phyloP scores from a whole-genome alignment of 1,140 invertebrate species.

The Hypsibius dujardini region DNA sequence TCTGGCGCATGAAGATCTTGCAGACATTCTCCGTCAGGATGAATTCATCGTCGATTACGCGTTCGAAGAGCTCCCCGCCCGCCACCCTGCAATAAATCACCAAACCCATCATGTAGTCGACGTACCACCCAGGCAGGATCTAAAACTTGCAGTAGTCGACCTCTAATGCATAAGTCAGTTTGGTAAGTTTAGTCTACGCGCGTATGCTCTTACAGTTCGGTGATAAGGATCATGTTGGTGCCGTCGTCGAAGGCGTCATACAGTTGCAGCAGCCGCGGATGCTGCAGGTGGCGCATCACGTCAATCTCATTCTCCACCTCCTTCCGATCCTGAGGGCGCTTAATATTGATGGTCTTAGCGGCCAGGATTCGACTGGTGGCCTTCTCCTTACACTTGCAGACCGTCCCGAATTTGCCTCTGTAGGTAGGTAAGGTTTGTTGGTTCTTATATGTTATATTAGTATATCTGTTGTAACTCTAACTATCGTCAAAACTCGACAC shows the following conservation, averaged over 20 bases:
- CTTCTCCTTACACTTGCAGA: slow-evolving; percentile 75
- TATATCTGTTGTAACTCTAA: no score
- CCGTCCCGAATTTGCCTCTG: slow-evolving; percentile 95
- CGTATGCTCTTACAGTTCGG: slow-evolving; percentile 65
- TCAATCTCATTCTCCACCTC: slow-evolving; percentile 87
- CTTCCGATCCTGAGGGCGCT: slow-evolving; percentile 61
- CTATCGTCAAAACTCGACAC: no score
- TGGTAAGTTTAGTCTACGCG: slow-evolving; percentile 26
- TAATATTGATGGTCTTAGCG: slow-evolving; percentile 74
- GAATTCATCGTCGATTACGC: slow-evolving; percentile 94
- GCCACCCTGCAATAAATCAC: slow-evolving; percentile 50
- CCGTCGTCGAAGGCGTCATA: slow-evolving; percentile 81
- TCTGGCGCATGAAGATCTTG: slow-evolving; percentile 85
- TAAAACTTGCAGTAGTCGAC: slow-evolving; percentile 1
- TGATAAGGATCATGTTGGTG: slow-evolving; percentile 75
- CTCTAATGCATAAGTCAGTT: slow-evolving; percentile 29
- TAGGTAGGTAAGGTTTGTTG: slow-evolving; percentile 19
- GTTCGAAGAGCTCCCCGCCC: slow-evolving; percentile 90
- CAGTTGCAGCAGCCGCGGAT: slow-evolving; percentile 78
- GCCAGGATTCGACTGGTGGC: slow-evolving; percentile 58
- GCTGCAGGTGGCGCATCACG: slow-evolving; percentile 79
- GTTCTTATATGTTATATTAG: no score
- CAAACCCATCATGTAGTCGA: slow-evolving; percentile 18
- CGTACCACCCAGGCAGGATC: background rate
- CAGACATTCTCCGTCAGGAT: slow-evolving; percentile 83